phyloP scores from a whole-genome alignment of 2,113 vertebrate species.

The Dendropsophus ebraccatus region DNA sequence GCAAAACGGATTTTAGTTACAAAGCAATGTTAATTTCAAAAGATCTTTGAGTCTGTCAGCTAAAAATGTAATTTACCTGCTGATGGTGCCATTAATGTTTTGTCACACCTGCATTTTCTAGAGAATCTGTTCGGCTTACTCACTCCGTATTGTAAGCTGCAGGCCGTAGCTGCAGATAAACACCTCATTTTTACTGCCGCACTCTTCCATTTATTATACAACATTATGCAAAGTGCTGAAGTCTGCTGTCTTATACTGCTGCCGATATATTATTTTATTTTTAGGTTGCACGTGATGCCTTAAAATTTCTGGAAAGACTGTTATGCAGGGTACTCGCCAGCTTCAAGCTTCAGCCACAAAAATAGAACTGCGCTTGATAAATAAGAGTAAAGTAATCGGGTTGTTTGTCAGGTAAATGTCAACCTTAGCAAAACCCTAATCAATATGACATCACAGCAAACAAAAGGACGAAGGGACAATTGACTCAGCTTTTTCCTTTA shows the following conservation, averaged over 20 bases:
- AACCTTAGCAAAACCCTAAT: too few species aligned
- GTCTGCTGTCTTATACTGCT: background rate
- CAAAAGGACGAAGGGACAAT: background rate
- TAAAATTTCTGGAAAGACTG: background rate
- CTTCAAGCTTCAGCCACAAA: too few species aligned
- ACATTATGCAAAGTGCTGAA: conserved; percentile 8
- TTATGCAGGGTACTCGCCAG: background rate
- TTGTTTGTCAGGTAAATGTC: background rate
- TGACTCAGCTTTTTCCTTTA: background rate
- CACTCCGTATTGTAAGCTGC: background rate
- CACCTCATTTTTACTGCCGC: background rate
- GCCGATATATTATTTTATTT: background rate
- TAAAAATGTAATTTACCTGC: background rate
- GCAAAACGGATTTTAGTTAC: background rate
- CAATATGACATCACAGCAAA: background rate
- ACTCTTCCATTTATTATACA: background rate
- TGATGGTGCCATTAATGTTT: background rate
- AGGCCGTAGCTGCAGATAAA: background rate
- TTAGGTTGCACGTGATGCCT: background rate
- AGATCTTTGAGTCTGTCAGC: background rate
- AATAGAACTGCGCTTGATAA: background rate
- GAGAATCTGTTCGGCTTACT: too few species aligned
- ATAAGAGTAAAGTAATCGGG: background rate
- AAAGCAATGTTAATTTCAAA: background rate
- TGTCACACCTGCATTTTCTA: background rate